Base-by-base conservation (phyloP, 2,888 invertebrate species). In the Fragum sueziense region DNA sequence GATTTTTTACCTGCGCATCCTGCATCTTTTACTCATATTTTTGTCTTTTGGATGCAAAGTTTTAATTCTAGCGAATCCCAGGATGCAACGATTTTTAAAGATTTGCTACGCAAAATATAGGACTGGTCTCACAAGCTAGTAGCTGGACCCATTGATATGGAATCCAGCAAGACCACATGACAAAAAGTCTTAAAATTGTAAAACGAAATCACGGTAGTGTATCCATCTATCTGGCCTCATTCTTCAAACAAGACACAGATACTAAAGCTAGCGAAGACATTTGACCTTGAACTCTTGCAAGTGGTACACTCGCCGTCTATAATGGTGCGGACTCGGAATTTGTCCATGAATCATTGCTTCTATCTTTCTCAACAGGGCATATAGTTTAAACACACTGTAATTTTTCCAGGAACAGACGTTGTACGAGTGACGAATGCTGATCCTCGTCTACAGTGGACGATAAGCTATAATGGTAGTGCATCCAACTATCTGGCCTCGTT, bases 281-380 rank as follows among this genome's bases (percentile, higher is more conserved):
- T 80, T 1, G 80, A 80, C 37, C 69, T 80, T 20, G 80, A 80
- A 34, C 71, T 80, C 17, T 27, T 80, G 52, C 61, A 72, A n/a
- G 51, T 79, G 52, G 75, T 75, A 37, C 72, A 69, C 29, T 34
- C 62, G n/a, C 62, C 62, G 9, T 62, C 62, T 2, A 62, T 62
- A 33, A 25, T 33, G 34, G 62, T 62, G 34, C 20, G 31, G 20
- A 57, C 14, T 27, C n/a, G n/a, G n/a, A n/a, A n/a, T n/a, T n/a
- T n/a, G n/a, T n/a, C n/a, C n/a, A n/a, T n/a, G n/a, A n/a, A n/a
- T n/a, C n/a, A n/a, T n/a, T n/a, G n/a, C n/a, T n/a, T n/a, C n/a
- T n/a, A n/a, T n/a, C 9, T 11, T 59, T 27, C 6, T 52, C 52
- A 9, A 52, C 11, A 52, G n/a, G 52, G 52, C 52, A 52, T 22